Conservation (phyloP, 1,140 invertebrate species). For the Drosophila baimaii region DNA sequence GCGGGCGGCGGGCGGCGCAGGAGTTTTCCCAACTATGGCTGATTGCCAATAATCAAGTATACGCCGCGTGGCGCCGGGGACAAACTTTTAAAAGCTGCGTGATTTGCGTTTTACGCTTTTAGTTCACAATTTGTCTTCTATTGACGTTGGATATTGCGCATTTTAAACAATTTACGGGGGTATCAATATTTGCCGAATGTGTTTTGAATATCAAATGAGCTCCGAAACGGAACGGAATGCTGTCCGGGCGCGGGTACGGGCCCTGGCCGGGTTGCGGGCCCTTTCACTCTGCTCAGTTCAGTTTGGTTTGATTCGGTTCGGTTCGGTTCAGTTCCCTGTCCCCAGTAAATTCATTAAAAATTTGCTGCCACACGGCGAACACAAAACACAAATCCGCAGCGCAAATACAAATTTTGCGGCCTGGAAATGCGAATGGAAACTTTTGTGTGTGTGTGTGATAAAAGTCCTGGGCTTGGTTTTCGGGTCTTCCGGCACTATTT, state of each 20-base stretch:
- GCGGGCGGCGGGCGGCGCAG: background rate
- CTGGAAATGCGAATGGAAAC: constrained; percentile 55
- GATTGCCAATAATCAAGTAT: constrained; percentile 78
- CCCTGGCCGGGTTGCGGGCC: constrained; percentile 11
- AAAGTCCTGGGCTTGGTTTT: constrained; percentile 41
- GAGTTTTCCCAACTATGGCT: constrained; percentile 49
- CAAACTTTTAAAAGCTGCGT: constrained; percentile 69
- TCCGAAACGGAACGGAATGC: constrained; percentile 20
- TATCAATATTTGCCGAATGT: constrained; percentile 84
- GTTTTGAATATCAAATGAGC: constrained; percentile 83
- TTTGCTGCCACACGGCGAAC: constrained; percentile 70
- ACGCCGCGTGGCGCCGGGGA: constrained; percentile 44
- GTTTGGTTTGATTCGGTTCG: constrained; percentile 6
- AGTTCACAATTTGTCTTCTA: constrained; percentile 76
- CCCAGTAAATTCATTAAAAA: constrained; percentile 80
- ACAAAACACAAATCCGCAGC: constrained; percentile 74
- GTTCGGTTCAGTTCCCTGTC: constrained; percentile 6
- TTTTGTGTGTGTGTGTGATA: constrained; percentile 52
- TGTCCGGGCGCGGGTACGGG: too few relatives aligned
- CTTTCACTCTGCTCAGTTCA: constrained; percentile 31
- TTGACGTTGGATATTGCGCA: constrained; percentile 62
- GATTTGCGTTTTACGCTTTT: constrained; percentile 76
- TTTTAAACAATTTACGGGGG: constrained; percentile 82
- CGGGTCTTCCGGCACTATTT: constrained; percentile 66
- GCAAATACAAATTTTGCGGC: constrained; percentile 78